phyloP scores from a whole-genome alignment of 2,888 invertebrate species.

The Erebia ligea region DNA sequence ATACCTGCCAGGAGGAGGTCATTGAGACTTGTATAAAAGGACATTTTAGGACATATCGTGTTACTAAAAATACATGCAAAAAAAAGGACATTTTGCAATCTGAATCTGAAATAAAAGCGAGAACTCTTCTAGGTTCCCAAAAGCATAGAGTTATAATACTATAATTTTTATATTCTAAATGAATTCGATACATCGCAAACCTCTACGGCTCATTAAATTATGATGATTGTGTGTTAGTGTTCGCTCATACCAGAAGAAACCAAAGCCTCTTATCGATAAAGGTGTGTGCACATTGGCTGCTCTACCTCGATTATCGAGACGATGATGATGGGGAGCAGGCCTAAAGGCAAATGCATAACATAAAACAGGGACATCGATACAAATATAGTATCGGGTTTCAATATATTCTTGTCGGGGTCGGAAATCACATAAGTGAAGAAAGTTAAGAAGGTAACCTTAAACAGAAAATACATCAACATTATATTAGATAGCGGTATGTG shows the following conservation, averaged over 20 bases:
- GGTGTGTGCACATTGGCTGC: constrained; percentile 30
- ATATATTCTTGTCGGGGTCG: constrained; percentile 86
- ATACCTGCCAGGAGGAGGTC: not conserved
- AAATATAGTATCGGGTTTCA: constrained; percentile 92
- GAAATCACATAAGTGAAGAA: constrained; percentile 91
- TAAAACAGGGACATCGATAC: constrained; percentile 94
- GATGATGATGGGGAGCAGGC: constrained; percentile 89
- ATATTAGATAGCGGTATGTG: not conserved
- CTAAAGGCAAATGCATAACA: constrained; percentile 93
- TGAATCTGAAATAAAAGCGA: constrained; percentile 2
- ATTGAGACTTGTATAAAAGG: constrained; percentile 14
- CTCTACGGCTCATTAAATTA: constrained; percentile 19
- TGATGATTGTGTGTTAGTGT: constrained; percentile 35
- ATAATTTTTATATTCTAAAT: not conserved
- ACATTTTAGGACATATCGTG: not conserved
- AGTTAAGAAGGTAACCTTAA: constrained; percentile 91
- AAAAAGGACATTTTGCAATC: not conserved
- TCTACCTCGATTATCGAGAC: constrained; percentile 89
- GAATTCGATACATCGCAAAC: constrained; percentile 39
- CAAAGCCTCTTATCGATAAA: constrained; percentile 59
- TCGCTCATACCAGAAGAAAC: constrained; percentile 49
- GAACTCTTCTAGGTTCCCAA: constrained; percentile 1
- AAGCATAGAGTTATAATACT: not conserved
- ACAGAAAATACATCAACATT: constrained; percentile 46
- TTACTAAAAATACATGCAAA: not conserved